Evolutionary conservation across 1,140 invertebrate genomes (phyloP).

Genomic region (Oryzaephilus surinamensis): DNA sequence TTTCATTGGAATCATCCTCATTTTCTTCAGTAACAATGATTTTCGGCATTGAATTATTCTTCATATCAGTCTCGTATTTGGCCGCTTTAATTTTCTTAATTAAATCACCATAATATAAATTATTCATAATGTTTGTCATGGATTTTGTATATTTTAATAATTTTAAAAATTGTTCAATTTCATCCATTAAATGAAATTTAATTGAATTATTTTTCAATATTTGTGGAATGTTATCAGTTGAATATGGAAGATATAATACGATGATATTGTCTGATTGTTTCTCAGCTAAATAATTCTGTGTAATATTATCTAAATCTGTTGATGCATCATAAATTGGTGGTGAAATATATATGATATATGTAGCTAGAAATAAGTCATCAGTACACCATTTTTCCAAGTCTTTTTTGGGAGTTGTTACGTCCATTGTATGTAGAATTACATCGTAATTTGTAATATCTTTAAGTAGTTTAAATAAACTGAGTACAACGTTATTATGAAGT

Average conservation of each 20-base stretch:
- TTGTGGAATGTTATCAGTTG: constrained; percentile 14
- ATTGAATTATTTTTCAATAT: constrained; percentile 8
- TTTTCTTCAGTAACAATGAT: constrained; percentile 20
- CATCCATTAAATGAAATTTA: constrained; percentile 18
- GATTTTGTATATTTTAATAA: constrained; percentile 5
- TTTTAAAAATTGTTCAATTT: constrained; percentile 15
- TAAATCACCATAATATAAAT: constrained; percentile 12
- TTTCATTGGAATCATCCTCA: too few species aligned
- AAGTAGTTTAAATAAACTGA: background rate
- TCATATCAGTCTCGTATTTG: constrained; percentile 14
- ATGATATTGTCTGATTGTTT: constrained; percentile 4
- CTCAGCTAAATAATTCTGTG: background rate
- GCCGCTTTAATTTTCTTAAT: constrained; percentile 10
- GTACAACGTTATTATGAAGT: background rate
- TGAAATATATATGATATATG: constrained; percentile 18
- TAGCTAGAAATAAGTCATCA: constrained; percentile 12
- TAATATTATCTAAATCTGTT: background rate
- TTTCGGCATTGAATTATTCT: constrained; percentile 11
- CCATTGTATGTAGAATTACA: background rate
- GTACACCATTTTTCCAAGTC: constrained; percentile 7
- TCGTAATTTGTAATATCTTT: background rate
- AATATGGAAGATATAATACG: constrained; percentile 15
- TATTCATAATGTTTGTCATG: constrained; percentile 8
- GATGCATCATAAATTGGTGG: constrained; percentile 11
- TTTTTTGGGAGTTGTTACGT: background rate